A percentile compares a stretch with the other conserved stretches of the same genome.
Evolutionary conservation across 1,140 invertebrate genomes (phyloP).

Genomic region (Piezodorus guildinii): DNA sequence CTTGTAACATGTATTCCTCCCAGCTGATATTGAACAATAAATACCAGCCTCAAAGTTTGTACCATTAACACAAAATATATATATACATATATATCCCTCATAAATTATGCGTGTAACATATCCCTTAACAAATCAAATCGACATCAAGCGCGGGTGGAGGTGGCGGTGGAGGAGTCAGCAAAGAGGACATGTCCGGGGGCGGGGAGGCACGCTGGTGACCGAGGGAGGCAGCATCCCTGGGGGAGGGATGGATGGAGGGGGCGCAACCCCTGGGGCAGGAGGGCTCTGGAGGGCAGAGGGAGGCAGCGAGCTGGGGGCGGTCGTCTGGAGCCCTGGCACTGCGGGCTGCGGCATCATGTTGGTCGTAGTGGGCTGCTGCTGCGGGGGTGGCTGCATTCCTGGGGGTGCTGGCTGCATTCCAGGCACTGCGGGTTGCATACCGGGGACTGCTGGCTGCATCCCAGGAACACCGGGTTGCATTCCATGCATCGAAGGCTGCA

Average conservation of each 20-base stretch:
- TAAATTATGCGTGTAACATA: too few relatives aligned
- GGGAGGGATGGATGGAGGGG: conserved; percentile 25
- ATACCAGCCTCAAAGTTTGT: too few relatives aligned
- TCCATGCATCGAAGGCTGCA: conserved; percentile 36
- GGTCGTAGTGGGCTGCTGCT: conserved; percentile 34
- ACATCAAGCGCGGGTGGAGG: conserved; percentile 20
- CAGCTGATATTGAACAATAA: too few relatives aligned
- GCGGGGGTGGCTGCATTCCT: background rate
- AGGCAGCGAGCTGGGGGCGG: conserved; percentile 34
- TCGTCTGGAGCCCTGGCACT: too few relatives aligned
- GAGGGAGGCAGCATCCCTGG: conserved; percentile 18
- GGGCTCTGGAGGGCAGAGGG: conserved; percentile 34
- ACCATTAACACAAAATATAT: too few relatives aligned
- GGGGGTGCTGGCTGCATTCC: conserved; percentile 32
- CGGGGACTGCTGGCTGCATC: conserved; percentile 27
- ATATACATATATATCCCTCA: too few relatives aligned
- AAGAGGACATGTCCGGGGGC: conserved; percentile 23
- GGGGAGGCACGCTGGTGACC: conserved; percentile 20
- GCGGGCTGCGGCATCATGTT: conserved; percentile 35
- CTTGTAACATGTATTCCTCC: too few relatives aligned
- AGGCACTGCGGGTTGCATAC: too few relatives aligned
- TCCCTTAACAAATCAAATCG: too few relatives aligned
- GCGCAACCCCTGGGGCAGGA: conserved; percentile 28
- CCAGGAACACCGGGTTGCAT: conserved; percentile 41
- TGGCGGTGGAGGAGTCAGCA: conserved; percentile 22